Percentiles rank a stretch among this genome's conserved stretches.
These are phyloP conservation scores for Meloidogyne hapla DNA, from an alignment of 1,140 invertebrate species.

Conservation along the genomic window DNA sequence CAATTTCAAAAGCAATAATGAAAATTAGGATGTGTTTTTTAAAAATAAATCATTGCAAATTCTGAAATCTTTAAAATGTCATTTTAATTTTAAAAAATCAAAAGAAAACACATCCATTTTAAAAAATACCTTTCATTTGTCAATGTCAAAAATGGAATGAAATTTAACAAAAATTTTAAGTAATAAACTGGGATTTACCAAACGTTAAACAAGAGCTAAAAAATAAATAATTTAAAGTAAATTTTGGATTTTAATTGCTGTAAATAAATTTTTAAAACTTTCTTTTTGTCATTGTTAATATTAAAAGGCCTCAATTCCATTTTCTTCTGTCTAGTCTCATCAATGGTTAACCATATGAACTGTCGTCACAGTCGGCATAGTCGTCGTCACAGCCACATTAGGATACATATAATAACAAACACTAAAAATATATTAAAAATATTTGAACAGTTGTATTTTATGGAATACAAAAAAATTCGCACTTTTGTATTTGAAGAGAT, in stretches of 20 bases:
- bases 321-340: background rate
- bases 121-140: background rate
- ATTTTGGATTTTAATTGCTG: too few relatives aligned
- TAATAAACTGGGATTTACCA: background rate
- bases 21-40: background rate
- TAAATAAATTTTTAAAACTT: background rate
- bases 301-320: background rate
- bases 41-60: background rate
- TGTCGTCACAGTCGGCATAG: background rate
- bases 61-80: too few relatives aligned
- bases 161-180: background rate
- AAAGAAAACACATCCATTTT: background rate
- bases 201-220: background rate
- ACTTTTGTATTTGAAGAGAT: too few relatives aligned
- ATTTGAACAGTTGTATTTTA: too few relatives aligned
- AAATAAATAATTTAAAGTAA: too few relatives aligned
- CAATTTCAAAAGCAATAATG: too few relatives aligned
- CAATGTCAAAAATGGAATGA: background rate
- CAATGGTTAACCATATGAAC: background rate
- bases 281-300: background rate
- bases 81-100: background rate
- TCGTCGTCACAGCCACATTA: background rate
- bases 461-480: too few relatives aligned
- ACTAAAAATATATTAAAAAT: background rate
- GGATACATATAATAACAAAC: constrained; percentile 4